Evolutionary conservation across 2,888 invertebrate genomes (phyloP).

Genomic region (Thecophora atra): DNA sequence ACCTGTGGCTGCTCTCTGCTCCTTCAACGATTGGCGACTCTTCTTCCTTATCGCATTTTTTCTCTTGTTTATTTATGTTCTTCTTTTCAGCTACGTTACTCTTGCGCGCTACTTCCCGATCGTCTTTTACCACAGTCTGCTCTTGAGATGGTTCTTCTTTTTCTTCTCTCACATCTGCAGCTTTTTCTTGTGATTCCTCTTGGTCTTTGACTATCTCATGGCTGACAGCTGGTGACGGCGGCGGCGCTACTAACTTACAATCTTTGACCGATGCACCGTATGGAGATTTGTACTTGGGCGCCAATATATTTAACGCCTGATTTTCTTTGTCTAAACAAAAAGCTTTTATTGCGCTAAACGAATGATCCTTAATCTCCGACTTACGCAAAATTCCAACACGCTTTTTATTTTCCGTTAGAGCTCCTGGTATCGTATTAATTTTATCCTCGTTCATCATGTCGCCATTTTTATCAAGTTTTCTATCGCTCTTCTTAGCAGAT

Average conservation of each 20-base stretch:
- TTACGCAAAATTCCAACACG: conserved; percentile 54
- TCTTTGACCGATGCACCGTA: conserved; percentile 39
- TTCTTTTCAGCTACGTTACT: background rate
- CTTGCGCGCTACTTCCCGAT: background rate
- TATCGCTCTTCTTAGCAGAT: background rate
- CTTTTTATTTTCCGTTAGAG: conserved; percentile 47
- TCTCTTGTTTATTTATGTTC: too few species aligned
- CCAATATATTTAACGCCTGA: conserved; percentile 46
- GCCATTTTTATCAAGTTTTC: background rate
- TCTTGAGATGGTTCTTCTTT: too few species aligned
- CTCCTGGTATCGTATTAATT: conserved; percentile 30
- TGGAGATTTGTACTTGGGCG: conserved; percentile 35
- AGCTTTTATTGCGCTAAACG: conserved; percentile 48
- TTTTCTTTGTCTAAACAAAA: conserved; percentile 52
- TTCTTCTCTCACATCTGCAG: too few species aligned
- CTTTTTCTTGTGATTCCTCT: background rate
- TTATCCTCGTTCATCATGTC: background rate
- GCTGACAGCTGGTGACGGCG: background rate
- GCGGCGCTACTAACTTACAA: background rate
- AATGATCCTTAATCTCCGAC: conserved; percentile 49
- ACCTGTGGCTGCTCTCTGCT: background rate
- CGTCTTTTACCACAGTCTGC: background rate
- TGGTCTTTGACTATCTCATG: background rate
- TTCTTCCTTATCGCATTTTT: too few species aligned
- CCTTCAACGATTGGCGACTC: background rate